Evolutionary conservation across 2,888 invertebrate species (phyloP).

Genomic region (Cactoblastis cactorum): DNA sequence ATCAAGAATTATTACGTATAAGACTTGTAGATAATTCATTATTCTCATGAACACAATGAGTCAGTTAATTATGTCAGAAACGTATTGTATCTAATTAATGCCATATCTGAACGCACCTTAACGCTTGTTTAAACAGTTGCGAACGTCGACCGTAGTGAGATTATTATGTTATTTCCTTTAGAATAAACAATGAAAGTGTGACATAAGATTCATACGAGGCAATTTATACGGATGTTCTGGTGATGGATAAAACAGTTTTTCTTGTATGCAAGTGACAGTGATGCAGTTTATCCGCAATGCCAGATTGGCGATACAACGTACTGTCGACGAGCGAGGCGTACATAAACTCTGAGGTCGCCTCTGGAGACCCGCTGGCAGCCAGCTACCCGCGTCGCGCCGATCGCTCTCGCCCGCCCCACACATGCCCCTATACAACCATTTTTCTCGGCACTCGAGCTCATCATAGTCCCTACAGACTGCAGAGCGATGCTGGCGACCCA

Average conservation of each 20-base stretch:
- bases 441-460: slow-evolving; percentile 59
- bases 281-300: slow-evolving; percentile 69
- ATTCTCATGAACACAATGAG: slow-evolving; percentile 6
- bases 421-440: slow-evolving; percentile 72
- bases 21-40: background rate
- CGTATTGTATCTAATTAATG: slow-evolving; percentile 7
- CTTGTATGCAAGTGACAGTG: slow-evolving; percentile 46
- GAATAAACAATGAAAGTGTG: slow-evolving; percentile 40
- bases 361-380: slow-evolving; percentile 62
- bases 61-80: slow-evolving; percentile 12
- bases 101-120: slow-evolving; percentile 19
- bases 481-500: slow-evolving; percentile 62
- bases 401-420: slow-evolving; percentile 67
- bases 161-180: slow-evolving; percentile 32
- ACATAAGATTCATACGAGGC: slow-evolving; percentile 33
- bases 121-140: slow-evolving; percentile 48
- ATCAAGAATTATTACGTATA: slow-evolving; percentile 2
- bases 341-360: slow-evolving; percentile 53
- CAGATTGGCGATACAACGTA: slow-evolving; percentile 78
- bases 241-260: slow-evolving; percentile 35
- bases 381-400: slow-evolving; percentile 76
- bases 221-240: slow-evolving; percentile 28
- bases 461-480: slow-evolving; percentile 52
- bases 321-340: slow-evolving; percentile 76
- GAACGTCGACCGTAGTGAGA: slow-evolving; percentile 53